Evolutionary conservation across 1,140 invertebrate species (phyloP), one percentile per base, ranked within the genome.

Genomic region (Heliconius hermathena): DNA sequence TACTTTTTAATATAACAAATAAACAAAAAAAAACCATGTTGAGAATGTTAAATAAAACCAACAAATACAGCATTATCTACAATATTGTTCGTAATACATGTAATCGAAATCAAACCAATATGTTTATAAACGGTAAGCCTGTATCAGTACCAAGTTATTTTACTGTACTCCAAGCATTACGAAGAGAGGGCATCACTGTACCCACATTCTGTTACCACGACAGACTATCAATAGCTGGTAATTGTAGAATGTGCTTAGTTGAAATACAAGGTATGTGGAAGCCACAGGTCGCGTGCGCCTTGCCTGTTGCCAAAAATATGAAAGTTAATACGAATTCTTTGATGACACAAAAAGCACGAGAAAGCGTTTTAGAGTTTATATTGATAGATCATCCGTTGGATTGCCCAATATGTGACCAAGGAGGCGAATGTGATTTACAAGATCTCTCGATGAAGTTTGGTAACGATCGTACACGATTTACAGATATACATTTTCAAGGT

Each of bases 391-490:
- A 99, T 96, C 99, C 99, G 0, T 94, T 99, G 4, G 99, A 99
- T 95, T 99, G 99, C 95, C 99, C 99, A 2, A 99, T 99, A 95
- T 99, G 99, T 95, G 99, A 99, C 95, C 99, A 99, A 95, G 99
- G 99, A 46, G 99, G 99, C 1, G 99, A 99, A 95, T 99, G 99
- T 94, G 99, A 99, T 95, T 95, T 99, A 33, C 97, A 99, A 96
- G 99, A 99, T 95, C 98, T 99, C 91, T 98, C 98, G 13, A 99
- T 99, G 98, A 97, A 97, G 41, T 99, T 99, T 95, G 99, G 99
- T 2, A 98, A 97, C 83, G 99, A 99, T 95, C 96, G 98, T 76
- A 98, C 98, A 74, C 95, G 99, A 74, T 99, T 99, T 88, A 97
- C 97, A 54, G 99, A 99, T 91, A 99, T 98, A 83, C 96, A 98